Evolutionary conservation across 2,888 invertebrate species (phyloP).

Genomic region (Folsomia manolachei): DNA sequence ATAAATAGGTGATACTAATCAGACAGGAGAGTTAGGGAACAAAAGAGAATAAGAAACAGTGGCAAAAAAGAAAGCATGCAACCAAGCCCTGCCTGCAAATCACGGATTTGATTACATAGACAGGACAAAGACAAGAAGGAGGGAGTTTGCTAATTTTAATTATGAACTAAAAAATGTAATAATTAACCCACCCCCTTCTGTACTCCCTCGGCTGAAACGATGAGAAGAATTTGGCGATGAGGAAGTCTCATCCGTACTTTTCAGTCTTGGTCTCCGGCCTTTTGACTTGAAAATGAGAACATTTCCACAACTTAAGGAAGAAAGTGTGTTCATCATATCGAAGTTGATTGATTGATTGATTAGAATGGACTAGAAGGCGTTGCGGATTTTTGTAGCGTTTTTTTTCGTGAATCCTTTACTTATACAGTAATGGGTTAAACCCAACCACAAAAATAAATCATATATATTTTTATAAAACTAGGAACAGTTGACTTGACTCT

Average conservation of each 20-base stretch:
- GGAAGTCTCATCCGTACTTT: constrained; percentile 20
- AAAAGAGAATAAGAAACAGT: background rate
- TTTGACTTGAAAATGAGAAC: constrained; percentile 28
- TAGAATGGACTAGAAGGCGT: background rate
- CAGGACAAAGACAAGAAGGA: background rate
- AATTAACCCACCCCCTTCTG: too few relatives aligned
- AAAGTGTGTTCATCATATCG: constrained; percentile 28
- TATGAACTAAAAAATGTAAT: too few relatives aligned
- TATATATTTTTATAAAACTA: too few relatives aligned
- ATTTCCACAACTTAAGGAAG: constrained; percentile 29
- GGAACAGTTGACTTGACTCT: too few relatives aligned
- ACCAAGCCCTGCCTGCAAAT: background rate
- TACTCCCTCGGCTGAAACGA: background rate
- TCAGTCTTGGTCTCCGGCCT: constrained; percentile 24
- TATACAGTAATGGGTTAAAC: too few relatives aligned
- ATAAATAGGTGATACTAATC: background rate
- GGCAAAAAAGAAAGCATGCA: background rate
- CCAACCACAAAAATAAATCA: too few relatives aligned
- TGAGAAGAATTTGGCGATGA: background rate
- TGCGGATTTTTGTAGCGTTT: background rate
- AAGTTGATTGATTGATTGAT: too few relatives aligned
- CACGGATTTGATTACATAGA: too few relatives aligned
- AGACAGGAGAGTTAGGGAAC: background rate
- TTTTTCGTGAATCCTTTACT: background rate
- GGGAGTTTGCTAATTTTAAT: too few relatives aligned